Conservation (phyloP, 2,888 invertebrate species). For the Himalopsyche kuldschensis region DNA sequence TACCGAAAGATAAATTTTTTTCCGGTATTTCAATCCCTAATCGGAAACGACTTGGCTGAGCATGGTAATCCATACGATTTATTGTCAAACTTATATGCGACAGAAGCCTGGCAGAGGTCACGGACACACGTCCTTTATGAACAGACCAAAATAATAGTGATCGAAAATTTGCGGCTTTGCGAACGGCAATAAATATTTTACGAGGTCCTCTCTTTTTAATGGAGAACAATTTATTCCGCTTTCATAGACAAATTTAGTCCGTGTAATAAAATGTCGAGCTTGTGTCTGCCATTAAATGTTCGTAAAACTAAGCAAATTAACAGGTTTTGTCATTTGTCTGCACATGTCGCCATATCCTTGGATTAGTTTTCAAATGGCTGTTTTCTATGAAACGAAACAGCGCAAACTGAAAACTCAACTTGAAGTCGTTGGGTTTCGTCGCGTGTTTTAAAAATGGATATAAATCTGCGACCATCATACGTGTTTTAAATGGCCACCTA, state of each 20-base stretch:
- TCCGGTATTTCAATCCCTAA: too few relatives aligned
- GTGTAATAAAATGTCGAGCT: not conserved
- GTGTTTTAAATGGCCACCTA: too few relatives aligned
- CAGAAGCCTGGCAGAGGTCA: not conserved
- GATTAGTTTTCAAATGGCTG: too few relatives aligned
- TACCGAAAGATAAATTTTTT: too few relatives aligned
- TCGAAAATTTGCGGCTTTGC: not conserved
- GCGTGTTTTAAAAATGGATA: too few relatives aligned
- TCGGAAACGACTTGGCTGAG: not conserved
- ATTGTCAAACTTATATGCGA: not conserved
- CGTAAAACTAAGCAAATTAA: too few relatives aligned
- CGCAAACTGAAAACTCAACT: too few relatives aligned
- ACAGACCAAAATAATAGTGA: not conserved
- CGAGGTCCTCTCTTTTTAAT: not conserved
- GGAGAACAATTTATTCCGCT: not conserved
- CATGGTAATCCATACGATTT: not conserved
- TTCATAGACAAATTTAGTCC: not conserved
- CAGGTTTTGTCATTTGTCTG: too few relatives aligned
- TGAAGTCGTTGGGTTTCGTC: too few relatives aligned
- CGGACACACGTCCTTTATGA: not conserved
- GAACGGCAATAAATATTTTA: not conserved
- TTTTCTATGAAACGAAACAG: too few relatives aligned
- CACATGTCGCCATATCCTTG: too few relatives aligned
- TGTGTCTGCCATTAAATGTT: not conserved
- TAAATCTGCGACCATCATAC: too few relatives aligned